Evolutionary conservation across 1,140 invertebrate species (phyloP).

Genomic region (Nebria ingens): DNA sequence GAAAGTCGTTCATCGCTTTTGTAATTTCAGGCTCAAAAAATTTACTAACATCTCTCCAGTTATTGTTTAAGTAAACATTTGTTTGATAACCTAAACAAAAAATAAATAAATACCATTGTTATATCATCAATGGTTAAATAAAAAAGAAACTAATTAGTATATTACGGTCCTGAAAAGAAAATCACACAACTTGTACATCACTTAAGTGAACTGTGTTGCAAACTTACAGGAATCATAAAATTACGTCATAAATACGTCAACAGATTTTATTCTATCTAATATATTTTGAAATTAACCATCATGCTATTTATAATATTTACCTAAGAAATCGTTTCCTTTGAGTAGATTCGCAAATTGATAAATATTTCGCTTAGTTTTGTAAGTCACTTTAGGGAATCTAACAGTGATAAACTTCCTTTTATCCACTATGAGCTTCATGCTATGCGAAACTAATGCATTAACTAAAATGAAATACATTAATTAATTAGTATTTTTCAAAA

Average conservation of each 20-base stretch:
- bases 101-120: neutral
- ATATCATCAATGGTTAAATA: too few relatives aligned
- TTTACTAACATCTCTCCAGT: neutral
- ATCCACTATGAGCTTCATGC: neutral
- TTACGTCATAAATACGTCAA: neutral
- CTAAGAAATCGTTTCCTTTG: neutral
- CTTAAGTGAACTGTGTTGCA: too few relatives aligned
- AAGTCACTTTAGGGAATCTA: neutral
- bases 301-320: neutral
- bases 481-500: neutral
- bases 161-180: too few relatives aligned
- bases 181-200: too few relatives aligned
- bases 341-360: neutral
- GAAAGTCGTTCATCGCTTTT: neutral
- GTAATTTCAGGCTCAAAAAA: neutral
- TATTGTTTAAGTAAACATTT: neutral
- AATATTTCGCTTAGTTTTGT: neutral
- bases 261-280: too few relatives aligned
- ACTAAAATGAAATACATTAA: neutral
- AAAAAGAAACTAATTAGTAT: too few relatives aligned
- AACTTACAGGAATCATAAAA: neutral
- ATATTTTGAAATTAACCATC: too few relatives aligned
- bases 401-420: neutral
- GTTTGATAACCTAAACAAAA: neutral
- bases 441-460: neutral